A percentile compares a stretch with the other conserved stretches of the same genome.
Evolutionary conservation across 30 jellyfish, hydroid and myxozoan species (phyloP).

Genomic region (Aurelia sp.): DNA sequence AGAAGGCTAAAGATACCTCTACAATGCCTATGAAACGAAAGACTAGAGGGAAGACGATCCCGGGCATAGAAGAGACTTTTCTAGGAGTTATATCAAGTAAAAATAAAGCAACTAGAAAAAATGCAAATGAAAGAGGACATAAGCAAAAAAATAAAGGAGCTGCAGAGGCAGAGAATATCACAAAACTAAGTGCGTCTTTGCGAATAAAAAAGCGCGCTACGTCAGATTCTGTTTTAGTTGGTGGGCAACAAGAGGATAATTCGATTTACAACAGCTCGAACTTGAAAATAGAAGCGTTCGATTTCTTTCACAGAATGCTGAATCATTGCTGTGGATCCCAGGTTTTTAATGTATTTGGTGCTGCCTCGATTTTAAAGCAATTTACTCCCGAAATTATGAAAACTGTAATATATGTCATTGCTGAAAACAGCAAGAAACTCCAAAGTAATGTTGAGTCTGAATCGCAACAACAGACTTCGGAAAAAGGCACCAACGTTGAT

Average conservation of each 20-base stretch:
- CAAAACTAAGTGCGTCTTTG: not conserved
- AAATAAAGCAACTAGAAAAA: not conserved
- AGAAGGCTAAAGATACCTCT: not conserved
- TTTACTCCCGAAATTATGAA: slow-evolving; percentile 84
- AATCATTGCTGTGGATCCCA: slow-evolving; percentile 74
- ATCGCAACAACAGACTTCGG: slow-evolving; percentile 26
- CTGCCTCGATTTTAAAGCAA: slow-evolving; percentile 84
- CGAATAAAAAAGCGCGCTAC: slow-evolving; percentile 39
- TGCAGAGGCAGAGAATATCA: not conserved
- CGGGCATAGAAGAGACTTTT: slow-evolving; percentile 48
- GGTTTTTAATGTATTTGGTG: slow-evolving; percentile 66
- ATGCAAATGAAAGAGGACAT: too few species aligned
- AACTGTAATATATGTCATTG: slow-evolving; percentile 59
- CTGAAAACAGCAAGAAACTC: slow-evolving; percentile 38
- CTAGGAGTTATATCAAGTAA: not conserved
- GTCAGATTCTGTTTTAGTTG: slow-evolving; percentile 29
- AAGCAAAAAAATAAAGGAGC: slow-evolving; percentile 1
- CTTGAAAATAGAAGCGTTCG: slow-evolving; percentile 90
- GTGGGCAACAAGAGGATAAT: not conserved
- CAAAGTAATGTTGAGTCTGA: slow-evolving; percentile 4
- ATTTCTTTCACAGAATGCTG: slow-evolving; percentile 75
- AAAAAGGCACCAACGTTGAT: slow-evolving; percentile 29
- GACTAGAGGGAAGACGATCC: slow-evolving; percentile 7
- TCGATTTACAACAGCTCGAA: slow-evolving; percentile 6
- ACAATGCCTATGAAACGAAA: slow-evolving; percentile 28